A percentile compares a stretch with the other conserved stretches of the same genome.
phyloP scores from a whole-genome alignment of 2,888 invertebrate genomes.

The Peribatodes rhomboidaria region DNA sequence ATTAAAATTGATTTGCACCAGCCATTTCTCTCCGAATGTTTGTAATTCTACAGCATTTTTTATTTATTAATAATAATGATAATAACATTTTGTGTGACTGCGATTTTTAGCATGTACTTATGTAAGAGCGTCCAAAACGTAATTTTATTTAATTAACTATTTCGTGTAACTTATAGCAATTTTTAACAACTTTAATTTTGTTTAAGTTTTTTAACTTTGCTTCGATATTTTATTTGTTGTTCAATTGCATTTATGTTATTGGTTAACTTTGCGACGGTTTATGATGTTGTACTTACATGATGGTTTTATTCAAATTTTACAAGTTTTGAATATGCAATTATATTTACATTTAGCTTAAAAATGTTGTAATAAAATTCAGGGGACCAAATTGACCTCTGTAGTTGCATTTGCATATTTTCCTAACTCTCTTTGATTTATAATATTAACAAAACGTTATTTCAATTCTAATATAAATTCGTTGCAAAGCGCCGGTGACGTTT shows the following conservation, averaged over 20 bases:
- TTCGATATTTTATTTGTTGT: conserved; percentile 56
- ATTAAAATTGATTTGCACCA: conserved; percentile 7
- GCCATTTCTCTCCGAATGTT: conserved; percentile 12
- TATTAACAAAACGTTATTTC: conserved; percentile 4
- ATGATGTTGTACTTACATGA: conserved; percentile 33
- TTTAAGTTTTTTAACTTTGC: conserved; percentile 50
- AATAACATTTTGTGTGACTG: conserved; percentile 55
- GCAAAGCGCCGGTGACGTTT: conserved; percentile 57
- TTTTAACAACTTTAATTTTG: conserved; percentile 43
- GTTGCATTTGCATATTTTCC: conserved; percentile 31
- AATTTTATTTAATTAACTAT: conserved; percentile 39
- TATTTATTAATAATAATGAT: conserved; percentile 27
- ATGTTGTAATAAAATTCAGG: conserved; percentile 47
- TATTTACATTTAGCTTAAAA: conserved; percentile 41
- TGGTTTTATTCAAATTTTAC: conserved; percentile 21
- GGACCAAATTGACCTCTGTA: conserved; percentile 64
- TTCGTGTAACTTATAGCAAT: conserved; percentile 34
- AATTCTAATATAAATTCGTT: conserved; percentile 46
- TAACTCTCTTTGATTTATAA: conserved; percentile 4
- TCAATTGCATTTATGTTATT: conserved; percentile 56
- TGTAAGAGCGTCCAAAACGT: conserved; percentile 70
- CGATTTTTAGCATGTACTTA: conserved; percentile 72
- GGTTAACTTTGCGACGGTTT: conserved; percentile 52
- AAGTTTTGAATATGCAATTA: conserved; percentile 32
- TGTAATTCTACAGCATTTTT: conserved; percentile 15